Percentiles rank a stretch among this genome's conserved stretches.
phyloP scores from a whole-genome alignment of 2,888 invertebrate species.

The Oegoconia quadripuncta region DNA sequence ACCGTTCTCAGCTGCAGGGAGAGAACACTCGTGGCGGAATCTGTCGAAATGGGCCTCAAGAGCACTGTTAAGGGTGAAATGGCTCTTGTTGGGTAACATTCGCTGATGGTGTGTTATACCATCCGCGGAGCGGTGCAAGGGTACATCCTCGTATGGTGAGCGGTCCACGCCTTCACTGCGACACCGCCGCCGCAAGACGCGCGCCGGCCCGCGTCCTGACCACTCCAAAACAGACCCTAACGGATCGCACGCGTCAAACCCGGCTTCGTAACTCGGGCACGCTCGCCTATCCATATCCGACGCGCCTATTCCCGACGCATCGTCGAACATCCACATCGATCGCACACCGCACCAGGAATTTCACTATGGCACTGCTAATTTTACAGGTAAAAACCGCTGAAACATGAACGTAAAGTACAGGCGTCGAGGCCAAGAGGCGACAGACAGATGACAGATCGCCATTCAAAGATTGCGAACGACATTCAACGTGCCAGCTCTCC shows the following conservation, averaged over 20 bases:
- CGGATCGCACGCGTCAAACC: slow-evolving; percentile 69
- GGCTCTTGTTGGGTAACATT: slow-evolving; percentile 54
- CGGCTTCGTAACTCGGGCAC: slow-evolving; percentile 69
- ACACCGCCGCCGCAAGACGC: slow-evolving; percentile 68
- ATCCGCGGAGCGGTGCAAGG: slow-evolving; percentile 52
- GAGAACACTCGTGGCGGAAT: slow-evolving; percentile 59
- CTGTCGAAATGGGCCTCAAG: slow-evolving; percentile 41
- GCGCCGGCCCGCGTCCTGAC: slow-evolving; percentile 58
- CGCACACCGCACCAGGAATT: slow-evolving; percentile 46
- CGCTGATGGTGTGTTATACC: slow-evolving; percentile 45
- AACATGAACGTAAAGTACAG: slow-evolving; percentile 46
- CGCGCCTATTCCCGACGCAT: slow-evolving; percentile 59
- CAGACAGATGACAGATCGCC: slow-evolving; percentile 68
- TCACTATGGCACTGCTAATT: slow-evolving; percentile 68
- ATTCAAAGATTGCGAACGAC: slow-evolving; percentile 44
- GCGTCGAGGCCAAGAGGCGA: slow-evolving; percentile 58
- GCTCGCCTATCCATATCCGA: slow-evolving; percentile 71
- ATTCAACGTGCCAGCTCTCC: slow-evolving; percentile 57
- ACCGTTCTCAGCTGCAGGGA: slow-evolving; percentile 64
- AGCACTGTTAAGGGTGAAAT: slow-evolving; percentile 58
- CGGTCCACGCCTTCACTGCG: slow-evolving; percentile 73
- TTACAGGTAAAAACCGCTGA: slow-evolving; percentile 51
- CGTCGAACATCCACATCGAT: slow-evolving; percentile 65
- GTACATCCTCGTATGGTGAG: slow-evolving; percentile 71
- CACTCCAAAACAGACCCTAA: slow-evolving; percentile 63